Conservation (phyloP, 2,113 vertebrate species). For the Heterocephalus glaber region DNA sequence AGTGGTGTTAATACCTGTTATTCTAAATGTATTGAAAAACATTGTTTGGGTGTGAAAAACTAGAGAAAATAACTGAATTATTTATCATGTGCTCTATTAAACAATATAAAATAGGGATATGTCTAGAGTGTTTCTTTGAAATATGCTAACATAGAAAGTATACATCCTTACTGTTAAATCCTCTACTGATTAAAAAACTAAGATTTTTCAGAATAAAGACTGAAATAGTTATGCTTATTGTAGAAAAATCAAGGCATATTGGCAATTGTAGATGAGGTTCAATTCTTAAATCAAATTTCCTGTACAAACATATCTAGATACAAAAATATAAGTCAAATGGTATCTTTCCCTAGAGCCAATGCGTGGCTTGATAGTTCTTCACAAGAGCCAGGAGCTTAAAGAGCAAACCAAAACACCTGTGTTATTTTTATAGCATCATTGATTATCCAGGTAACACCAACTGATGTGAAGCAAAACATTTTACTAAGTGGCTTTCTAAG, state of each 20-base stretch:
- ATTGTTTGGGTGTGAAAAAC: constrained; percentile 23
- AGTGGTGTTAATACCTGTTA: not conserved
- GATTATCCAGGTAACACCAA: not conserved
- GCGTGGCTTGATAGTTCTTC: not conserved
- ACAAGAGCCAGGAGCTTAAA: not conserved
- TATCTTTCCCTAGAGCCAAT: not conserved
- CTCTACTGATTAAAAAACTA: constrained; percentile 7
- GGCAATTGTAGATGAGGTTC: not conserved
- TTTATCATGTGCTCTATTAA: not conserved
- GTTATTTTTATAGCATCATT: not conserved
- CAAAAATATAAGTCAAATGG: not conserved
- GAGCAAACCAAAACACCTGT: not conserved
- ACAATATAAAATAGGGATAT: not conserved
- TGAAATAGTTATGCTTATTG: not conserved
- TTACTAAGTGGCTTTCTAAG: not conserved
- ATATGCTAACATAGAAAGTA: not conserved
- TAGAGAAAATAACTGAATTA: constrained; percentile 3
- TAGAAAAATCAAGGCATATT: not conserved
- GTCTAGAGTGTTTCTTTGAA: constrained; percentile 9
- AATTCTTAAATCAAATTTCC: not conserved
- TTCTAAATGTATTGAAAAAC: constrained; percentile 24
- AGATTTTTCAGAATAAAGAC: not conserved
- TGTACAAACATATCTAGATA: not conserved
- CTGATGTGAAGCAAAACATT: not conserved
- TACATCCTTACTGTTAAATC: constrained; percentile 39